These are phyloP conservation scores for Crypturellus undulatus DNA, from an alignment of 2,113 vertebrate genomes.

Conservation along the genomic window DNA sequence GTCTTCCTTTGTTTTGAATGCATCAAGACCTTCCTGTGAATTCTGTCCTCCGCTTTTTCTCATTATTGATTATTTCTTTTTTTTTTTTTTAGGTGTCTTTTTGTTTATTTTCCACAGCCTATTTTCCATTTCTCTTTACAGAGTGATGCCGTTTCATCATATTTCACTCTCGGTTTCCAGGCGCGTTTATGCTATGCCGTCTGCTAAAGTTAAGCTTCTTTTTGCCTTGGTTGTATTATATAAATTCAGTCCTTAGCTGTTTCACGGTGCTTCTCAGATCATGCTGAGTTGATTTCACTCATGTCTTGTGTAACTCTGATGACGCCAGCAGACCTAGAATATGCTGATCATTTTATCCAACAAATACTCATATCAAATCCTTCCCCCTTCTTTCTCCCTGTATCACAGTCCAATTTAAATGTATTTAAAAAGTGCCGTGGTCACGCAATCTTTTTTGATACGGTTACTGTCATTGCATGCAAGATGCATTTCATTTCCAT, in stretches of 20 bases:
- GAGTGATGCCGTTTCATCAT: neutral
- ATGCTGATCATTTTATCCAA: neutral
- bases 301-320: neutral
- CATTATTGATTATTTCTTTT: neutral
- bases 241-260: neutral
- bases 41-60: neutral
- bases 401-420: neutral
- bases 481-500: neutral
- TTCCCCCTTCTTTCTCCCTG: neutral
- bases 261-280: neutral
- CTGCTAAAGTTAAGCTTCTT: neutral
- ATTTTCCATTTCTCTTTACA: neutral
- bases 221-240: neutral
- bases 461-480: neutral
- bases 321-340: neutral
- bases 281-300: neutral
- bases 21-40: neutral
- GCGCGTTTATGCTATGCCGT: neutral
- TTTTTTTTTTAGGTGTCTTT: neutral
- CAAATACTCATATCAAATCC: neutral
- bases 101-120: too few species aligned
- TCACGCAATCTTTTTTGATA: neutral
- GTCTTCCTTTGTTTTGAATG: neutral
- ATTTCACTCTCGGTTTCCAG: neutral
- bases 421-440: accelerated